Base-by-base conservation (phyloP, 2,888 invertebrate genomes). In the Ethmia dodecea region DNA sequence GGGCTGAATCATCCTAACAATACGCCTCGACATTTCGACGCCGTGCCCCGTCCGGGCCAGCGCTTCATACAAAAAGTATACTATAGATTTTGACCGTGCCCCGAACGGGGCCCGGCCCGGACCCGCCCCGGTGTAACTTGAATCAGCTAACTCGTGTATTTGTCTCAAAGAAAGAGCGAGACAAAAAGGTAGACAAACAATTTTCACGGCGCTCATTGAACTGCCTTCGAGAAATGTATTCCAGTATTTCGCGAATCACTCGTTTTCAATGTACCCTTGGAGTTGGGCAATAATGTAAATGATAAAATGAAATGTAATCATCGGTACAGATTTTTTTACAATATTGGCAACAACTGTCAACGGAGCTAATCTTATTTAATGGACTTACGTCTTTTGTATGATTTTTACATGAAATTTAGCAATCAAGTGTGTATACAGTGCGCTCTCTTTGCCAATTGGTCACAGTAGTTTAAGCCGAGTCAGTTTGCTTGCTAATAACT, bases 171-270 rank as follows among this genome's bases (percentile, higher is more conserved):
- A n/a, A n/a, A n/a, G n/a, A n/a, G n/a, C n/a, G n/a, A n/a, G n/a
- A n/a, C n/a, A n/a, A n/a, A n/a, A 42, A 38, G 36, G 28, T 28
- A 31, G 40, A 33, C 39, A 14, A 31, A 9, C 3, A 5, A 5
- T 18, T 5, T 5, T 18, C 5, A 5, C 18, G 18, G 18, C 18
- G 8, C 18, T 8, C 5, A 18, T 18, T 5, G 18, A 5, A 5
- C 18, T n/a, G n/a, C n/a, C n/a, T n/a, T n/a, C n/a, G n/a, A n/a
- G n/a, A n/a, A 18, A 5, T 18, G 18, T 18, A 18, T 18, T 18
- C 8, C 18, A 18, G 8, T 18, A 18, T 18, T 18, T 18, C 8
- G 8, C n/a, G 18, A 5, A 18, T 5, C 5, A 5, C 18, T 18
- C 18, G 8, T 18, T 18, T 5, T 5, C 5, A 18, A 5, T 18